Evolutionary conservation across 1,140 invertebrate genomes (phyloP).

Genomic region (Babylonia areolata): DNA sequence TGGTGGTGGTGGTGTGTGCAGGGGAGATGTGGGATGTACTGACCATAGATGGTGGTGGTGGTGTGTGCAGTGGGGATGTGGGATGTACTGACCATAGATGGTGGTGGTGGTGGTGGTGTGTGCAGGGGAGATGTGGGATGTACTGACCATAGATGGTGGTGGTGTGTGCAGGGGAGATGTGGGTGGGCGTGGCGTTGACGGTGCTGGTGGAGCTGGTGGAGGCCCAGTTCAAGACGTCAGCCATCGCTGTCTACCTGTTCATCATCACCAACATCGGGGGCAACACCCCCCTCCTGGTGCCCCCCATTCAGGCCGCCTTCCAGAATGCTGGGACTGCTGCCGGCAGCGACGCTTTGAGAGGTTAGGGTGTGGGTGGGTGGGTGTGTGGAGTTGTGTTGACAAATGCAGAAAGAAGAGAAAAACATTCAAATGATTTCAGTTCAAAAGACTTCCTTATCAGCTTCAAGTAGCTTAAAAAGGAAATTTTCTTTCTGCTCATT

Average conservation of each 20-base stretch:
- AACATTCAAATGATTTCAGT: too few relatives aligned
- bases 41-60: too few relatives aligned
- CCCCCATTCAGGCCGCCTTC: constrained; percentile 62
- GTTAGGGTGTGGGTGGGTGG: constrained; percentile 45
- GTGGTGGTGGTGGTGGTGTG: too few relatives aligned
- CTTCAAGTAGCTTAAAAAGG: too few relatives aligned
- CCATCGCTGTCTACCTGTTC: constrained; percentile 73
- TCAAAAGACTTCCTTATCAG: too few relatives aligned
- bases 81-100: too few relatives aligned
- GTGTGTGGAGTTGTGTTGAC: background rate
- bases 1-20: too few relatives aligned
- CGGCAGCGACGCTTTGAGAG: constrained; percentile 61
- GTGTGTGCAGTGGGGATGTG: too few relatives aligned
- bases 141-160: too few relatives aligned
- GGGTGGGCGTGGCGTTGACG: constrained; percentile 72
- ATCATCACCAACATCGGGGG: constrained; percentile 75
- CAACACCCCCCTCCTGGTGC: constrained; percentile 70
- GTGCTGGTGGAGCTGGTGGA: constrained; percentile 72
- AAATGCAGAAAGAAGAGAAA: too few relatives aligned
- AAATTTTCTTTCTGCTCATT: too few relatives aligned
- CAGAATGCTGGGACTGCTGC: constrained; percentile 50
- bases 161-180: constrained; percentile 73
- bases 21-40: too few relatives aligned
- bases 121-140: constrained; percentile 76
- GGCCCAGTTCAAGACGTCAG: constrained; percentile 62